Base-by-base conservation (phyloP, 1,140 invertebrate species). In the Notospermus geniculatus region DNA sequence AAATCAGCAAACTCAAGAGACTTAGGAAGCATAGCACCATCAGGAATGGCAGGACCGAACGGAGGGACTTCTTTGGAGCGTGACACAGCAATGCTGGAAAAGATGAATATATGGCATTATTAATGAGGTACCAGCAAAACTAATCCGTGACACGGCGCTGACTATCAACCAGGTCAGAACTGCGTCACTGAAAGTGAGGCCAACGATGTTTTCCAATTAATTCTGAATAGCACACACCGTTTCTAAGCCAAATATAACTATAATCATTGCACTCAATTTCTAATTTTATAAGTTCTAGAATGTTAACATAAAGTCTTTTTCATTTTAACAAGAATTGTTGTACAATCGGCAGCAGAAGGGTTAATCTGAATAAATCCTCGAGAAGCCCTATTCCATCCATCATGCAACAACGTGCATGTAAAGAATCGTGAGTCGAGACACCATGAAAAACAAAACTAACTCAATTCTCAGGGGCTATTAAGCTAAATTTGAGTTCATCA, bases 21-120 rank as follows among this genome's bases (percentile, higher is more conserved):
- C 82, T 95, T 96, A 13, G 88, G 85, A 79, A 95, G 97, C 9
- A 87, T 87, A 4, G 89, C 90, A 59, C 89, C 88, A 71, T 90
- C 86, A 56, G 90, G 89, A 57, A 98, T 90, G 0, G 93, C 91
- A 17, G 95, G 95, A 30, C 95, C 95, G 82, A 98, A 98, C 53
- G 93, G 86, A 62, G 95, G 91, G 50, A 98, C 93, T 83, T 97
- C 93, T 83, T 95, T 95, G 55, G 93, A 95, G 69, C 95, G 86
- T 63, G 90, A 91, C 0, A 98, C 92, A 32, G 94, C 90, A 68
- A 97, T 88, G 75, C 90, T 92, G 73, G 50, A 78, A 73, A 41
- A 54, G 36, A 46, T 54, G 63, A 53, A 4, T 61, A 32, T 2
- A n/a, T 23, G 4, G 9, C 46, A 50, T 50, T n/a, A 55, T 5